Percentiles rank a stretch among this genome's conserved stretches.
Evolutionary conservation across 2,888 invertebrate genomes (phyloP).

Genomic region (Teinopalpus imperialis): DNA sequence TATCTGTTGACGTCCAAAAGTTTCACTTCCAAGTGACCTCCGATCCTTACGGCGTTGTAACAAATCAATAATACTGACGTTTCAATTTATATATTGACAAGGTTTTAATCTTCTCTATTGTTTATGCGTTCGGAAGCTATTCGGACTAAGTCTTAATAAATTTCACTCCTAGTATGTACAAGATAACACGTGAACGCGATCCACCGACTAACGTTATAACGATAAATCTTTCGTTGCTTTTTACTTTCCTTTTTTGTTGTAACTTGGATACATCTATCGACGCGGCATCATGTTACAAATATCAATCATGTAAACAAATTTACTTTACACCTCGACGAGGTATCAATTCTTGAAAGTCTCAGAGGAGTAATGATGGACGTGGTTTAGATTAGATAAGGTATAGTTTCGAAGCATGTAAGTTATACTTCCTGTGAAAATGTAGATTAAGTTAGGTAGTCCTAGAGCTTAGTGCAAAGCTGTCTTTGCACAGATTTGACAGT

Average conservation of each 20-base stretch:
- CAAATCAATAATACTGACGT: conserved; percentile 76
- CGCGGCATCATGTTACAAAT: conserved; percentile 54
- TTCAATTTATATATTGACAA: conserved; percentile 78
- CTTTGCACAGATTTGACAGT: no score
- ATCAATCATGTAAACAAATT: conserved; percentile 53
- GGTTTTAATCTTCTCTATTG: conserved; percentile 74
- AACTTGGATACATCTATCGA: conserved; percentile 61
- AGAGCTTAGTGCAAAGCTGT: no score
- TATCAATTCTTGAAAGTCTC: conserved; percentile 3
- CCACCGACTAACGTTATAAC: conserved; percentile 47
- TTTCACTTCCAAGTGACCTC: conserved; percentile 41
- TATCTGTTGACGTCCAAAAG: conserved; percentile 38
- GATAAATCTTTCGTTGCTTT: conserved; percentile 69
- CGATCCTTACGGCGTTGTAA: conserved; percentile 51
- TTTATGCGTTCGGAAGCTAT: conserved; percentile 72
- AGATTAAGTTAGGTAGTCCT: no score
- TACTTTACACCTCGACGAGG: conserved; percentile 15
- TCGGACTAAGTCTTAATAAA: conserved; percentile 61
- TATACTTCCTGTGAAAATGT: no score
- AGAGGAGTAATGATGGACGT: no score
- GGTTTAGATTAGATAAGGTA: no score
- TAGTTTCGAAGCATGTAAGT: no score
- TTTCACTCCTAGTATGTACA: conserved; percentile 49
- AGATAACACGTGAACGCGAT: conserved; percentile 42
- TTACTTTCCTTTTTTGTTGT: conserved; percentile 52